phyloP scores from a whole-genome alignment of 2,888 invertebrate species.

The Megastigmus dorsalis region DNA sequence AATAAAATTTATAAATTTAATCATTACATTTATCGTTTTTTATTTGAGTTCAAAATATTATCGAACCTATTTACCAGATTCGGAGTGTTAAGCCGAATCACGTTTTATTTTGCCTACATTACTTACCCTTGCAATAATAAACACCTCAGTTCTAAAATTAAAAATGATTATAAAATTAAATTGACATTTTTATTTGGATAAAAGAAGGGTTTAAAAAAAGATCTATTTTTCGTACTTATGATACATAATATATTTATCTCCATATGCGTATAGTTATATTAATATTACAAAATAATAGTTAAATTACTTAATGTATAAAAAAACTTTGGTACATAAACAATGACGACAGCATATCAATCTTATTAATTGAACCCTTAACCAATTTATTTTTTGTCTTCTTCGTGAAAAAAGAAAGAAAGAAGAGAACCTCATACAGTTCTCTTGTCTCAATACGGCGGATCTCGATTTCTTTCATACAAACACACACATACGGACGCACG shows the following conservation, averaged over 20 bases:
- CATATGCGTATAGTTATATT: slow-evolving; percentile 69
- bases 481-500: neutral
- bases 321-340: slow-evolving; percentile 74
- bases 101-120: too few relatives aligned
- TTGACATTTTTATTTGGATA: too few relatives aligned
- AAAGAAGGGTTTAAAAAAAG: neutral
- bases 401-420: slow-evolving; percentile 31
- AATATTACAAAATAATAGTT: slow-evolving; percentile 72
- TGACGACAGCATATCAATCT: slow-evolving; percentile 66
- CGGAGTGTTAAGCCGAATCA: too few relatives aligned
- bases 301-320: slow-evolving; percentile 72
- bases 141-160: neutral
- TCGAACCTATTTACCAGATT: neutral
- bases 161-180: neutral
- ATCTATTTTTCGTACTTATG: slow-evolving; percentile 56
- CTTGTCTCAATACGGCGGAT: slow-evolving; percentile 16
- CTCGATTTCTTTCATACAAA: slow-evolving; percentile 8
- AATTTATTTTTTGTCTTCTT: slow-evolving; percentile 25
- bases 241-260: slow-evolving; percentile 71
- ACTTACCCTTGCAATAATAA: neutral
- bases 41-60: neutral
- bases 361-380: slow-evolving; percentile 57
- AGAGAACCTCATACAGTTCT: slow-evolving; percentile 32
- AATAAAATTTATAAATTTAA: slow-evolving; percentile 54
- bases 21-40: neutral